Percentiles rank a stretch among this genome's conserved stretches.
These are phyloP conservation scores for Chironomus tepperi DNA, from an alignment of 1,140 invertebrate genomes.

Conservation along the genomic window DNA sequence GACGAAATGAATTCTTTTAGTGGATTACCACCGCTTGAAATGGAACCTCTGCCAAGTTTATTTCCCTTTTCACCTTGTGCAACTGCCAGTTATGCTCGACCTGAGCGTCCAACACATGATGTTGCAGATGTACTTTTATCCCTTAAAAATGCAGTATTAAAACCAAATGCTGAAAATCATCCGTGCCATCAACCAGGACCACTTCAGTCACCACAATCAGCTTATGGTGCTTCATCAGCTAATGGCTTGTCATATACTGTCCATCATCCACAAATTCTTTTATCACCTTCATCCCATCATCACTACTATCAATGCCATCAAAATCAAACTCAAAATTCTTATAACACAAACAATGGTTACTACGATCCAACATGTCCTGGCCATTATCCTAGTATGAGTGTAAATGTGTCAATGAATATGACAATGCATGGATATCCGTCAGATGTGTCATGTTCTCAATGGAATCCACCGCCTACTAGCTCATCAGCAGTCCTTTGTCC, in stretches of 20 bases:
- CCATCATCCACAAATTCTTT: constrained; percentile 26
- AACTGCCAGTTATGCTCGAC: constrained; percentile 37
- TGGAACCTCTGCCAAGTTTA: constrained; percentile 63
- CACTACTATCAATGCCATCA: constrained; percentile 29
- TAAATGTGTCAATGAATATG: constrained; percentile 97
- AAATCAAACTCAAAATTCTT: constrained; percentile 31
- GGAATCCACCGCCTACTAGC: constrained; percentile 47
- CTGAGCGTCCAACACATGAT: constrained; percentile 33
- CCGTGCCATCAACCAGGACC: not conserved
- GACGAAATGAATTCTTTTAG: constrained; percentile 72
- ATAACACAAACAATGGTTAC: constrained; percentile 32
- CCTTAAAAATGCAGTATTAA: constrained; percentile 77
- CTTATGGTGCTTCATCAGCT: constrained; percentile 25
- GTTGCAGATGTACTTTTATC: constrained; percentile 78
- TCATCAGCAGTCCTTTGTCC: constrained; percentile 45
- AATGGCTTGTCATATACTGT: not conserved
- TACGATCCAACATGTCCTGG: constrained; percentile 41
- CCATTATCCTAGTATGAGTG: constrained; percentile 81
- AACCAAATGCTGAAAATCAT: constrained; percentile 51
- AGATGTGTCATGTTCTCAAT: constrained; percentile 55
- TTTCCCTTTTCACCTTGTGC: constrained; percentile 65
- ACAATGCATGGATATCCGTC: constrained; percentile 77
- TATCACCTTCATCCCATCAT: constrained; percentile 34
- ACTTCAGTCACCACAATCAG: not conserved
- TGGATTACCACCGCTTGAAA: constrained; percentile 62